Evolutionary conservation across 2,113 vertebrate genomes (phyloP), one percentile per base, ranked within the genome.

Genomic region (Mirounga angustirostris): DNA sequence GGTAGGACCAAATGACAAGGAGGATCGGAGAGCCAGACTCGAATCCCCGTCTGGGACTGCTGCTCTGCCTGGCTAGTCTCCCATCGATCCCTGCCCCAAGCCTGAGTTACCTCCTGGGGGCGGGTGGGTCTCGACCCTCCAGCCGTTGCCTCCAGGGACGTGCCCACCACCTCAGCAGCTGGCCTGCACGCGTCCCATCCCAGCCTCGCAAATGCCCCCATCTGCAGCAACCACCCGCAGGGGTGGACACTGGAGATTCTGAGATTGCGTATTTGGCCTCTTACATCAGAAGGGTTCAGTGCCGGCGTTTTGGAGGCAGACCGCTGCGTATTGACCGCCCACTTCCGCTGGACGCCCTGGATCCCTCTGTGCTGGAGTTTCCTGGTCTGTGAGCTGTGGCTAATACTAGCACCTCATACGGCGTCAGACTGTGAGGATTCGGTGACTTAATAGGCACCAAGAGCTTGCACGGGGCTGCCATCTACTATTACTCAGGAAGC

Each of bases 281-380:
- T 78, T 33, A 33, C 30, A 61, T 50, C 40, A 63, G 56, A 78
- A 21, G 52, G 19, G 14, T 18, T 78, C 33, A n/a, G 10, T 26
- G 56, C 13, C 0, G 43, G 30, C 3, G 14, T 50, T n/a, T 30
- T 78, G 71, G 56, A 63, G 21, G 30, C 69, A 15, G 26, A 15
- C 1, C 7, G 6, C 26, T 40, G 73, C 7, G 13, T n/a, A 73
- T 73, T 73, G 30, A 58, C 1, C 0, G 1, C 12, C 10, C 43
- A 2, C 2, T 5, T 14, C 22, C 7, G 9, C 11, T 3, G 30
- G 30, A n/a, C 0, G 4, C 74, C 16, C 18, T 79, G 73, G 24
- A 76, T 9, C 30, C 30, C 50, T 61, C 43, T 6, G 40, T 19
- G 24, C 43, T 26, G n/a, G 6, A 4, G 43, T 26, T 61, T 71